Evolutionary conservation across 2,113 vertebrate species (phyloP).

Genomic region (Syngnathus floridae): DNA sequence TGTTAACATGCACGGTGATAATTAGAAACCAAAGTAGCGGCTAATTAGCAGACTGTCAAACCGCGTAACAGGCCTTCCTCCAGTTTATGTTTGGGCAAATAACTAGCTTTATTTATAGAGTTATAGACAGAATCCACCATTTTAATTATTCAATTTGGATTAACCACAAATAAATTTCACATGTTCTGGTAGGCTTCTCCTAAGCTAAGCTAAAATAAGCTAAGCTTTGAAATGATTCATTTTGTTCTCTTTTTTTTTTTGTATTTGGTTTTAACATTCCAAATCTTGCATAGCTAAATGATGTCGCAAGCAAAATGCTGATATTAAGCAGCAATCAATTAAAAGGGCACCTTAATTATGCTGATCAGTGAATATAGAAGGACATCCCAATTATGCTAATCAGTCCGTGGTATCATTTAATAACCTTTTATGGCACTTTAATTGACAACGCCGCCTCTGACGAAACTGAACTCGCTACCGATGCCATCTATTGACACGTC

Average conservation of each 20-base stretch:
- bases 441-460: neutral
- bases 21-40: slow-evolving; percentile 16
- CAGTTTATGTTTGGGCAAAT: neutral
- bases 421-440: neutral
- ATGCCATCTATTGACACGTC: neutral
- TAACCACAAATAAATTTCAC: too few species aligned
- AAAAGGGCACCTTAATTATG: too few species aligned
- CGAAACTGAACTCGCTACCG: neutral
- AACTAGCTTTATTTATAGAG: neutral
- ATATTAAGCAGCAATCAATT: too few species aligned
- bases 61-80: neutral
- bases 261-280: too few species aligned
- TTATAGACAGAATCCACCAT: too few species aligned
- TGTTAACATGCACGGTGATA: slow-evolving; percentile 25
- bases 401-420: neutral
- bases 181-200: too few species aligned
- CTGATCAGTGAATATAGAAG: neutral
- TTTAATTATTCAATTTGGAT: neutral
- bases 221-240: too few species aligned
- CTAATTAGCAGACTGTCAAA: slow-evolving; percentile 21
- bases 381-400: neutral
- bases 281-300: too few species aligned
- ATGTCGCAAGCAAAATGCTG: too few species aligned
- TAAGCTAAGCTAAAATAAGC: too few species aligned
- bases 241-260: too few species aligned